phyloP scores from a whole-genome alignment of 2,888 invertebrate species.

The Pristionchus arcanus region DNA sequence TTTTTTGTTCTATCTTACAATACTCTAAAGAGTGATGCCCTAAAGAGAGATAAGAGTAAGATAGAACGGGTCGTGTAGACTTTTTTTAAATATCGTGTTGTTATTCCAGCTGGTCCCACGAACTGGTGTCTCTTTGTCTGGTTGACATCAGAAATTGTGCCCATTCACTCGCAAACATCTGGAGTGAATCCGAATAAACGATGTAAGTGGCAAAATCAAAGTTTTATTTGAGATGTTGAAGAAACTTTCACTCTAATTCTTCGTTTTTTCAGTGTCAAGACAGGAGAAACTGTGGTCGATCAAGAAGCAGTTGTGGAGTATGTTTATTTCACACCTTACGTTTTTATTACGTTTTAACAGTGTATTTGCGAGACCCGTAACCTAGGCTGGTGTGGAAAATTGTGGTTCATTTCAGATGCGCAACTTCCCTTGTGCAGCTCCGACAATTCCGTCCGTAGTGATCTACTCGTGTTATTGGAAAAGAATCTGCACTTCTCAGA shows the following conservation, averaged over 20 bases:
- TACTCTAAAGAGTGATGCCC: too few relatives aligned
- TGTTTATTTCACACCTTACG: background rate
- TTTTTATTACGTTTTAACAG: background rate
- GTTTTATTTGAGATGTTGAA: background rate
- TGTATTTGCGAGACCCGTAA: background rate
- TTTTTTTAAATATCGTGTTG: background rate
- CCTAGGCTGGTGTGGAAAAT: background rate
- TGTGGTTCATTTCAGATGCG: slow-evolving; percentile 48
- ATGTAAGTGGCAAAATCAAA: background rate
- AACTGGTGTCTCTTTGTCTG: slow-evolving; percentile 78
- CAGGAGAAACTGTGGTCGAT: slow-evolving; percentile 28
- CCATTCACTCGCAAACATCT: slow-evolving; percentile 60
- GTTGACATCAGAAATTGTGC: slow-evolving; percentile 78
- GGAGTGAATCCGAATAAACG: background rate
- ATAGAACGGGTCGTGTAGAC: too few relatives aligned
- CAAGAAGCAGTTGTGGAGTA: slow-evolving; percentile 53
- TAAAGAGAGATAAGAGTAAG: too few relatives aligned
- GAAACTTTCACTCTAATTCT: background rate
- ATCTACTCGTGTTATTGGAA: slow-evolving; percentile 59
- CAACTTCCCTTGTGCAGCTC: slow-evolving; percentile 60
- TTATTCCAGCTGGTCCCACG: slow-evolving; percentile 74
- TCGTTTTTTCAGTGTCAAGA: background rate
- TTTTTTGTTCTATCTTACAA: too few relatives aligned
- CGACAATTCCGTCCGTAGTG: slow-evolving; percentile 61
- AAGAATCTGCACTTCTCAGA: slow-evolving; percentile 63